Percentiles rank a stretch among this genome's conserved stretches.
Evolutionary conservation across 30 jellyfish, hydroid and myxozoan genomes (phyloP).

Genomic region (Pelagia noctiluca): DNA sequence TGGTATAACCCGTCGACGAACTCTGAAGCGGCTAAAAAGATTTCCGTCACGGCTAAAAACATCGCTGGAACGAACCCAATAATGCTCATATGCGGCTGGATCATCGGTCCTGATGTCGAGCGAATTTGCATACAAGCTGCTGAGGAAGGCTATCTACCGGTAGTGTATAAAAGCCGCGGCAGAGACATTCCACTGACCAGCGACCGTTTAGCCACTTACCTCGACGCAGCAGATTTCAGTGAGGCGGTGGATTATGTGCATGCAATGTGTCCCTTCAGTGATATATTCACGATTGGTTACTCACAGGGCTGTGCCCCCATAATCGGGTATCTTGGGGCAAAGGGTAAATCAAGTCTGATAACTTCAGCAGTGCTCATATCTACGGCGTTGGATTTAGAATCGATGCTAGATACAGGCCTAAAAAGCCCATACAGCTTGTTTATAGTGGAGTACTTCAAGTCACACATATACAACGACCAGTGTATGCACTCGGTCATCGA

Average conservation of each 20-base stretch:
- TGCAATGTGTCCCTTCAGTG: slow-evolving; percentile 56
- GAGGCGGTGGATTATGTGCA: slow-evolving; percentile 76
- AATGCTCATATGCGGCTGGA: slow-evolving; percentile 46
- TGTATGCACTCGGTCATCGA: slow-evolving; percentile 13
- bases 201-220: slow-evolving; percentile 37
- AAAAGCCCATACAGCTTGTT: slow-evolving; percentile 39
- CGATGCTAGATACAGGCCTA: slow-evolving; percentile 41
- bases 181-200: slow-evolving; percentile 61
- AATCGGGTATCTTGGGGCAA: slow-evolving; percentile 54
- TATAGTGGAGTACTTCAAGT: slow-evolving; percentile 19
- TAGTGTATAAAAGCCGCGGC: slow-evolving; percentile 71
- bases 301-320: slow-evolving; percentile 71
- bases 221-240: slow-evolving; percentile 61
- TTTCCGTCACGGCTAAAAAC: background rate
- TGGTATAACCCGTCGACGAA: slow-evolving; percentile 31
- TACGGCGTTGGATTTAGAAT: slow-evolving; percentile 41
- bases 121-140: slow-evolving; percentile 28
- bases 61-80: slow-evolving; percentile 41
- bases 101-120: slow-evolving; percentile 43
- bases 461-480: slow-evolving; percentile 10
- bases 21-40: background rate
- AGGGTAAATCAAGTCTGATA: slow-evolving; percentile 60
- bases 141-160: slow-evolving; percentile 64
- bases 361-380: slow-evolving; percentile 67
- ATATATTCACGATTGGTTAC: slow-evolving; percentile 57